Evolutionary conservation across 2,888 invertebrate genomes (phyloP).

Genomic region (Oasisia sp.): DNA sequence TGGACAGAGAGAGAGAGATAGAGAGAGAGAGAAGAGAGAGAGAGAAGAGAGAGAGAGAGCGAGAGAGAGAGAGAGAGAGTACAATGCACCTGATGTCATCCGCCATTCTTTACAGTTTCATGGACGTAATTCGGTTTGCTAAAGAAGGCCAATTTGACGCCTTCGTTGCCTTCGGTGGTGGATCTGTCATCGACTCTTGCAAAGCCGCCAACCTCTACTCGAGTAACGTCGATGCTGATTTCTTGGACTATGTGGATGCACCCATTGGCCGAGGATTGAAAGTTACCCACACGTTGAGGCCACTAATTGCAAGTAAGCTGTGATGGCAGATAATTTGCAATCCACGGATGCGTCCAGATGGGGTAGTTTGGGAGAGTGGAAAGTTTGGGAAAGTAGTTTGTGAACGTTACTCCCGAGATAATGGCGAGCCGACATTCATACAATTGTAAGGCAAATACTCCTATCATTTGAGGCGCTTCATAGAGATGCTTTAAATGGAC

Average conservation of each 20-base stretch:
- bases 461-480: no score
- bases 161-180: slow-evolving; percentile 88
- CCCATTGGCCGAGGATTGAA: slow-evolving; percentile 86
- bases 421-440: no score
- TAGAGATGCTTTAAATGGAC: no score
- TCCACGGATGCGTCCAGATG: background rate
- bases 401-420: no score
- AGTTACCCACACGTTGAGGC: slow-evolving; percentile 78
- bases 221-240: slow-evolving; percentile 82
- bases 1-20: no score
- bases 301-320: slow-evolving; percentile 80
- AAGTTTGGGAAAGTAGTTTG: no score
- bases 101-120: slow-evolving; percentile 69
- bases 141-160: slow-evolving; percentile 81
- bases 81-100: background rate
- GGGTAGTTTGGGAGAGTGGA: no score
- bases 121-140: slow-evolving; percentile 81
- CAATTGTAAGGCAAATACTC: no score
- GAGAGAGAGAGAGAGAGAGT: no score
- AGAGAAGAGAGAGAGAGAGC: no score
- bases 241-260: slow-evolving; percentile 87
- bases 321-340: background rate
- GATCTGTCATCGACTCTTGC: slow-evolving; percentile 91
- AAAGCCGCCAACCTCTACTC: slow-evolving; percentile 91
- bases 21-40: no score